Evolutionary conservation across 2,113 vertebrate genomes (phyloP).

Genomic region (Ploceus nigricollis): DNA sequence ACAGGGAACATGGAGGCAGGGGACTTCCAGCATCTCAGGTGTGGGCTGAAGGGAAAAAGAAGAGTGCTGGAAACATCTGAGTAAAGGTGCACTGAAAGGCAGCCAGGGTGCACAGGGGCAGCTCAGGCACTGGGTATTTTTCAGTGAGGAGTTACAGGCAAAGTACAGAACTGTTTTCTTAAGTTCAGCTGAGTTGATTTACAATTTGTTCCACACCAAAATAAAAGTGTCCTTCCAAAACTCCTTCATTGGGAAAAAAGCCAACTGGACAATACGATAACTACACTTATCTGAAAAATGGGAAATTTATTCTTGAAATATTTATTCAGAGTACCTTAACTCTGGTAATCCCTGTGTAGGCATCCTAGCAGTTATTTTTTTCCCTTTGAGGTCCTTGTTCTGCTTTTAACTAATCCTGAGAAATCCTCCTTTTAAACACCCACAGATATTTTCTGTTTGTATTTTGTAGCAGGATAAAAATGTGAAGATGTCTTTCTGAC

Average conservation of each 20-base stretch:
- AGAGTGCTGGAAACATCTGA: neutral
- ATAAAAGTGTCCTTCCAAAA: neutral
- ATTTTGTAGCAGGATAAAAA: neutral
- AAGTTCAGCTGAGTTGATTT: neutral
- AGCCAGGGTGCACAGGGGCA: neutral
- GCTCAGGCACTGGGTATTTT: neutral
- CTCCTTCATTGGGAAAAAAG: neutral
- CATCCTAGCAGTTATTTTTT: neutral
- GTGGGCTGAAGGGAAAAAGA: neutral
- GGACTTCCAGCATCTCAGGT: no score
- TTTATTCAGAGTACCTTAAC: neutral
- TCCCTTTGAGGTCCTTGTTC: neutral
- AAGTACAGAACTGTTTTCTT: neutral
- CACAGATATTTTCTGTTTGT: neutral
- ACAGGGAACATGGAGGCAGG: neutral
- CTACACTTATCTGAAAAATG: neutral
- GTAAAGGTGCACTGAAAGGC: neutral
- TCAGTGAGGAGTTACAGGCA: neutral
- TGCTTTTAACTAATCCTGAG: neutral
- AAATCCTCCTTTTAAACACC: neutral
- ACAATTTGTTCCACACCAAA: neutral
- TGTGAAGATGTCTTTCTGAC: neutral
- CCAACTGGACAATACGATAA: neutral
- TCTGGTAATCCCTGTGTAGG: neutral
- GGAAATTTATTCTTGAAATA: neutral